Evolutionary conservation across 1,140 invertebrate species (phyloP), one percentile per base, ranked within the genome.

Genomic region (Maniola jurtina): DNA sequence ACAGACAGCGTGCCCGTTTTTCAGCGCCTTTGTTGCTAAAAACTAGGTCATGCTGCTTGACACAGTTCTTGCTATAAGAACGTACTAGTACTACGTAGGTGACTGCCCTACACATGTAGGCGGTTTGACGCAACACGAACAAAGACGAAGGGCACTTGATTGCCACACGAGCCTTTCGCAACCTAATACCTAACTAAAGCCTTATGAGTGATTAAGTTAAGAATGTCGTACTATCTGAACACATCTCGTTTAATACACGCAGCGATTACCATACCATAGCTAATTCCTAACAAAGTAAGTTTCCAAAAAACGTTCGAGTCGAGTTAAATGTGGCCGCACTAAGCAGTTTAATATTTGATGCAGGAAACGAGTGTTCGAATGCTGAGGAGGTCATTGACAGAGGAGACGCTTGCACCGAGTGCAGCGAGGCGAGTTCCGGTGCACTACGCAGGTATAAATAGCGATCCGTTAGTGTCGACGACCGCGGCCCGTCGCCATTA

Each of bases 361-460:
- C 71, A 82, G 79, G 80, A 82, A 79, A 68, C 69, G 66, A 70
- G 56, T 65, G 61, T 74, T 74, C 57, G 68, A 72, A 73, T 73
- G 67, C 68, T 76, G 73, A 76, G 61, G 82, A 84, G 88, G 86
- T 89, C 88, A 88, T 88, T 89, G 88, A 88, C 88, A 89, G 86
- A 79, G 75, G 75, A 87, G 84, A 78, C 81, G 84, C 79, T 85
- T 90, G 88, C 88, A 90, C 73, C 76, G 84, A 86, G 73, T 88
- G 88, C 86, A 89, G 76, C 77, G 81, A 45, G 80, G 80, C 85
- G 77, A 84, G 85, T 89, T 88, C 86, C 86, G 86, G 88, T 88
- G 86, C 86, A 86, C 80, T 84, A 45, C 75, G 79, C 88, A 90
- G 88, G 88, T 90, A 90, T 88, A 88, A 90, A 90, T 90, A 90